These are phyloP conservation scores for Pholis gunnellus DNA, from an alignment of 2,113 vertebrate genomes.

Conservation along the genomic window DNA sequence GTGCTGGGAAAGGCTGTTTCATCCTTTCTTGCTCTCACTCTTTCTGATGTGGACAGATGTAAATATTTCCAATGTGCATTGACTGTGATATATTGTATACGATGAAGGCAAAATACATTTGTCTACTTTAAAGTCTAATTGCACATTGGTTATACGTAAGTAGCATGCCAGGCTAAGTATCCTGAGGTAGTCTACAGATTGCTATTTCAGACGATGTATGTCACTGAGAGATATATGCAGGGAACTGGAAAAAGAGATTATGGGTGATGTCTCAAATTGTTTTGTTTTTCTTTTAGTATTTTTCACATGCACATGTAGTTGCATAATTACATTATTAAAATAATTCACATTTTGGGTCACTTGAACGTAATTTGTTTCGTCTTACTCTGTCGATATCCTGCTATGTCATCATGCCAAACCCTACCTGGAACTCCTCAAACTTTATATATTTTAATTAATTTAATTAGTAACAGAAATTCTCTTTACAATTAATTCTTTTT, in stretches of 20 bases:
- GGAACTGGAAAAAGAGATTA: background rate
- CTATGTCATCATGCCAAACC: background rate
- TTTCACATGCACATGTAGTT: background rate
- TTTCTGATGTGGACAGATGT: conserved; percentile 48
- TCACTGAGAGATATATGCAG: background rate
- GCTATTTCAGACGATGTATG: background rate
- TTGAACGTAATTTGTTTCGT: background rate
- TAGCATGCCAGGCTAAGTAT: background rate
- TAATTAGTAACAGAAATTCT: background rate
- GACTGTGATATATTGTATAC: background rate
- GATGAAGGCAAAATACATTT: background rate
- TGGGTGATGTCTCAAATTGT: background rate
- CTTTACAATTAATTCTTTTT: background rate
- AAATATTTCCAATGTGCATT: conserved; percentile 46
- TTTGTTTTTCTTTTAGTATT: background rate
- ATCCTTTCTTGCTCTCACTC: conserved; percentile 34
- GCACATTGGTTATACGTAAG: background rate
- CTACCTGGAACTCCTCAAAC: background rate
- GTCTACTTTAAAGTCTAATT: background rate
- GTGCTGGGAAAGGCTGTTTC: conserved; percentile 49
- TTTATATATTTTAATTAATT: background rate
- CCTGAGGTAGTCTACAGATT: background rate
- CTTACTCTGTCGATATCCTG: background rate
- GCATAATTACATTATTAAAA: background rate
- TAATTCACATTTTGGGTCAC: background rate